Evolutionary conservation across 1,140 invertebrate genomes (phyloP).

Genomic region (Polyergus mexicanus): DNA sequence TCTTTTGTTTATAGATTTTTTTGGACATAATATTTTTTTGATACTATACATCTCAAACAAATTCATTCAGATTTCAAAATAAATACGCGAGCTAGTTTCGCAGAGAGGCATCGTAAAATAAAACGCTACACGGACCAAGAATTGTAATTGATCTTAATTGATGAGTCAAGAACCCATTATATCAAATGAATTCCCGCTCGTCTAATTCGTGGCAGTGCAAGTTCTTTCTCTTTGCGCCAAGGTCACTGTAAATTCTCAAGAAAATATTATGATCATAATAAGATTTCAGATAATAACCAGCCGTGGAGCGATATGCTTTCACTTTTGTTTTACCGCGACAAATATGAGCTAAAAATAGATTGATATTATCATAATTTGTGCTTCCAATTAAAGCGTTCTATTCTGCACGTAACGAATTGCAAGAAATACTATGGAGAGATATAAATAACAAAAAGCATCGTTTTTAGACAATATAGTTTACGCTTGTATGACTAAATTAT

Average conservation of each 20-base stretch:
- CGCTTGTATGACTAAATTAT: neutral
- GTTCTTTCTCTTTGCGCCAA: slow-evolving; percentile 47
- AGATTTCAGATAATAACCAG: slow-evolving; percentile 30
- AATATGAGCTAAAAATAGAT: slow-evolving; percentile 4
- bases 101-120: neutral
- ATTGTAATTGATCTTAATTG: slow-evolving; percentile 66
- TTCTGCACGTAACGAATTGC: neutral
- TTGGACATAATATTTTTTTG: neutral
- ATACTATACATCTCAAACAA: neutral
- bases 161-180: slow-evolving; percentile 68
- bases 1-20: neutral
- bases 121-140: neutral
- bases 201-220: neutral
- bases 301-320: slow-evolving; percentile 10
- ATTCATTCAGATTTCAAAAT: neutral
- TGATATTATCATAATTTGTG: neutral
- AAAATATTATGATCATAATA: slow-evolving; percentile 10
- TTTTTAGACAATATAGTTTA: neutral
- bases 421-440: neutral
- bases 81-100: neutral
- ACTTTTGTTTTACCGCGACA: neutral
- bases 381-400: slow-evolving; percentile 18
- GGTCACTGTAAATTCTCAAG: slow-evolving; percentile 50
- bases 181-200: slow-evolving; percentile 20
- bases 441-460: slow-evolving; percentile 13